Percentiles rank a stretch among this genome's conserved stretches.
phyloP scores from a whole-genome alignment of 2,888 invertebrate species.

The Aspidapion aeneum region DNA sequence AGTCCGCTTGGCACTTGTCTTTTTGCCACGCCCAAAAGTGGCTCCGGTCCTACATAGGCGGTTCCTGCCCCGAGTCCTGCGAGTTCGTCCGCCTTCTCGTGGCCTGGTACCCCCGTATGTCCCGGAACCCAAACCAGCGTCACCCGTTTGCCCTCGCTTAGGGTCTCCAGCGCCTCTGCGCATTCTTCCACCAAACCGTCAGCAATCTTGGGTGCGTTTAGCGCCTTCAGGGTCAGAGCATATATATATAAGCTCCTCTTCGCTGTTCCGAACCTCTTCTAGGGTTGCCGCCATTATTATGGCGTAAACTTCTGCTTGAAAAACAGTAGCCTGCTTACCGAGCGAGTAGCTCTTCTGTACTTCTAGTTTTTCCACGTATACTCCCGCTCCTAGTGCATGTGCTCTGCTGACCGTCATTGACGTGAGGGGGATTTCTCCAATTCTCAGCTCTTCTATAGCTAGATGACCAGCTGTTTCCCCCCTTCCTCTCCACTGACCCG shows the following conservation, averaged over 20 bases:
- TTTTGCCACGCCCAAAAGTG: no score
- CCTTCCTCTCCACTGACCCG: no score
- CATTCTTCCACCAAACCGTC: background rate
- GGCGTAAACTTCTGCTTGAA: background rate
- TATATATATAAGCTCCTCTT: no score
- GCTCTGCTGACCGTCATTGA: no score
- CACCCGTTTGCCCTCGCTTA: background rate
- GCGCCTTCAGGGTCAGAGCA: no score
- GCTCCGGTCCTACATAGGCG: no score
- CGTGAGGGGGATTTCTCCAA: no score
- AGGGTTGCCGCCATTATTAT: background rate
- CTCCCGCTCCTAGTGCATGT: background rate
- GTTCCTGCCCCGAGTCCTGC: no score
- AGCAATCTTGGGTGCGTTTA: no score
- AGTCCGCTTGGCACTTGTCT: no score
- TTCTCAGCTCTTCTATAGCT: no score
- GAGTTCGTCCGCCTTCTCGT: background rate
- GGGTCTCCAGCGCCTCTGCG: background rate
- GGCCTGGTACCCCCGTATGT: background rate
- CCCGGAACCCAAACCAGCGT: background rate
- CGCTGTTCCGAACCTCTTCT: background rate
- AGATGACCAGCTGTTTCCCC: no score
- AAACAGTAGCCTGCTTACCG: background rate
- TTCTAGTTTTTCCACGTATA: background rate
- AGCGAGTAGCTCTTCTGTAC: background rate